Conservation (phyloP, 1,140 invertebrate genomes). For the Drosophila truncata region DNA sequence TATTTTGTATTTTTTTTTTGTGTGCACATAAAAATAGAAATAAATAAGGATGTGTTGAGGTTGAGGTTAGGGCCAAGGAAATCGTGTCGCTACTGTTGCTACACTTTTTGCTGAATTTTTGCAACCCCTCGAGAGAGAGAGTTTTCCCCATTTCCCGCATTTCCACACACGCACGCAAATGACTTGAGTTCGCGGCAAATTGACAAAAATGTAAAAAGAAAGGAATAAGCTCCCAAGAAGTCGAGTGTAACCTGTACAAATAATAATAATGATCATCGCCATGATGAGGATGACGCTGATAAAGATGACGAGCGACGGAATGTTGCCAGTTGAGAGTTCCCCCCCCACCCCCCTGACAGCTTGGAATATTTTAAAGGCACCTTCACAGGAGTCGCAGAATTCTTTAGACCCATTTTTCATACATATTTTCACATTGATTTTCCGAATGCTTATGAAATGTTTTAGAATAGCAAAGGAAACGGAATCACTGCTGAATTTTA, state of each 20-base stretch:
- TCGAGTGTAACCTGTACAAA: conserved; percentile 46
- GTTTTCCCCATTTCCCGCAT: not conserved
- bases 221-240: conserved; percentile 38
- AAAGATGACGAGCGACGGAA: conserved; percentile 35
- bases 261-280: conserved; percentile 47
- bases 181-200: conserved; percentile 67
- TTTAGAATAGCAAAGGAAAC: too few species aligned
- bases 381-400: not conserved
- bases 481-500: not conserved
- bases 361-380: conserved; percentile 38
- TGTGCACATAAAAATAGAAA: conserved; percentile 71
- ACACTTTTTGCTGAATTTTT: conserved; percentile 8
- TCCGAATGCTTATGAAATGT: too few species aligned
- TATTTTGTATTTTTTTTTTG: conserved; percentile 9
- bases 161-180: conserved; percentile 42
- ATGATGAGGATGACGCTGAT: conserved; percentile 14
- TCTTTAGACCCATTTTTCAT: not conserved
- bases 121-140: not conserved
- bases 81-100: conserved; percentile 66
- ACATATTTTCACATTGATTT: not conserved
- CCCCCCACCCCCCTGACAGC: not conserved
- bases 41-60: conserved; percentile 63
- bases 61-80: conserved; percentile 61
- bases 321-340: conserved; percentile 24
- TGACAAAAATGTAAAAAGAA: conserved; percentile 63